Evolutionary conservation across 2,113 vertebrate genomes (phyloP).

Genomic region (Cebus imitator): DNA sequence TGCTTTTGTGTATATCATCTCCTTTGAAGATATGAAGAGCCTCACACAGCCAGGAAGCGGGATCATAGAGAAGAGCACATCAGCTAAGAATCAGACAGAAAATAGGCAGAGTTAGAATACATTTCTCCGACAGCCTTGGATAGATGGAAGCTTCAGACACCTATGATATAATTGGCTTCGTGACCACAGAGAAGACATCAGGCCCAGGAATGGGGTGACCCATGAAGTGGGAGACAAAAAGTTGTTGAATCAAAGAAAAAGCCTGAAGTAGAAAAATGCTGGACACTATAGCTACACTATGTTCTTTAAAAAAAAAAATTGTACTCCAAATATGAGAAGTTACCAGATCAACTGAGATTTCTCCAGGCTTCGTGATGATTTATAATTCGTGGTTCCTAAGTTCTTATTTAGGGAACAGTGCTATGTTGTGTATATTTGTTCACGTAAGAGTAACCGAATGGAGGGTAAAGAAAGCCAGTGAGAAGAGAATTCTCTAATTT

Average conservation of each 20-base stretch:
- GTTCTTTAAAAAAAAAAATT: background rate
- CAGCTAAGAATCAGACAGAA: background rate
- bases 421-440: background rate
- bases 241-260: background rate
- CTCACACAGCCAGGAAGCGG: background rate
- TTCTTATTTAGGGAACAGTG: background rate
- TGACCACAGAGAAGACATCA: background rate
- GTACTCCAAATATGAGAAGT: background rate
- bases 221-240: background rate
- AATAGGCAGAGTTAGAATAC: background rate
- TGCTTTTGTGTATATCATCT: background rate
- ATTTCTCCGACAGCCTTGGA: background rate
- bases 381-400: background rate
- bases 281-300: too few species aligned
- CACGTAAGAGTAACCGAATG: background rate
- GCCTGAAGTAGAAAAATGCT: background rate
- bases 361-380: background rate
- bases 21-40: background rate
- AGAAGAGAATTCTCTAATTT: background rate
- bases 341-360: background rate
- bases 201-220: background rate
- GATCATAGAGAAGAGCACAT: background rate
- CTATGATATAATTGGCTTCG: background rate
- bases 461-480: background rate
- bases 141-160: background rate